Percentiles rank a stretch among this genome's conserved stretches.
These are phyloP conservation scores for Cataglyphis rosenhaueri DNA, from an alignment of 2,888 invertebrate genomes.

Conservation along the genomic window DNA sequence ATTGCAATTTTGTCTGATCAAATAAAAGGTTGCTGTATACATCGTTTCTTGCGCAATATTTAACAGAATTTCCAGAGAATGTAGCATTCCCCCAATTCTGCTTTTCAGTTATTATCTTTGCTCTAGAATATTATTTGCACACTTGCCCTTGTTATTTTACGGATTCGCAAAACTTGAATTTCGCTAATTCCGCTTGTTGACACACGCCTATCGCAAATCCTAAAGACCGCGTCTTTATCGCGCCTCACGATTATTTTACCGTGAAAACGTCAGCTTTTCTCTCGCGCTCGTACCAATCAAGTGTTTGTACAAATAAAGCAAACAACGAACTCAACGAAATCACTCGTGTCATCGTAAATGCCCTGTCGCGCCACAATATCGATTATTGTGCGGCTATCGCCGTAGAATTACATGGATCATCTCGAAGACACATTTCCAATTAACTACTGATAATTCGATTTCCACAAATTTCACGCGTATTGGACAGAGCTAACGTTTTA, in stretches of 20 bases:
- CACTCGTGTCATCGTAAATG: not conserved
- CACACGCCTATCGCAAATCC: constrained; percentile 1
- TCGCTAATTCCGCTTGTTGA: constrained; percentile 51
- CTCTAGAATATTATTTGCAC: constrained; percentile 22
- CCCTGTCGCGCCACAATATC: not conserved
- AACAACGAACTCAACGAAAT: not conserved
- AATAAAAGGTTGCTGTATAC: not conserved
- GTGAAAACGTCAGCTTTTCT: not conserved
- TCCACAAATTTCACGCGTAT: not conserved
- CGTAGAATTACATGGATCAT: not conserved
- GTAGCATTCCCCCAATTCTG: not conserved
- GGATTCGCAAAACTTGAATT: not conserved
- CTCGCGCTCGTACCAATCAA: not conserved
- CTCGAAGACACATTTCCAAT: not conserved
- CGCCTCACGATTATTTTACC: constrained; percentile 4
- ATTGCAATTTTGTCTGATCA: not conserved
- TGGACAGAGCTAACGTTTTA: not conserved
- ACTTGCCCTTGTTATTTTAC: constrained; percentile 38
- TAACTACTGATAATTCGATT: constrained; percentile 2
- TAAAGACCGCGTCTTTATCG: constrained; percentile 26
- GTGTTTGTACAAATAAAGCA: constrained; percentile 27
- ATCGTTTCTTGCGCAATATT: not conserved
- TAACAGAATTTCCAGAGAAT: not conserved
- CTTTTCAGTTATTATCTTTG: not conserved
- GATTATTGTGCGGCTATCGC: not conserved